Conservation (phyloP, 2,888 invertebrate species). For the Biston stratarius region DNA sequence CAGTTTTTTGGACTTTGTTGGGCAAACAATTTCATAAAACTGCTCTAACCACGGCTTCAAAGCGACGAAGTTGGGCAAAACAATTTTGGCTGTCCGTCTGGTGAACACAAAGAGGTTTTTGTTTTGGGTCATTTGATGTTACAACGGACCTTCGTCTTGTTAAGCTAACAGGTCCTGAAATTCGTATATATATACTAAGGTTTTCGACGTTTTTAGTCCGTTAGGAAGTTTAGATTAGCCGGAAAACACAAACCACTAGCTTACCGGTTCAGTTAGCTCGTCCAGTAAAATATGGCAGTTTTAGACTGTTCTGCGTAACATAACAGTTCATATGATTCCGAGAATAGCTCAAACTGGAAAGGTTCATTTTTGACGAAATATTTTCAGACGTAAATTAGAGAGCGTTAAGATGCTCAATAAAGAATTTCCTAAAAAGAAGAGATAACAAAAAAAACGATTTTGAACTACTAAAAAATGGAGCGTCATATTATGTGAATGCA, state of each 20-base stretch:
- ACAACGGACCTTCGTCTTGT: conserved; percentile 27
- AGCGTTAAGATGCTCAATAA: background rate
- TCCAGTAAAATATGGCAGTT: conserved; percentile 53
- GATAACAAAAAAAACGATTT: background rate
- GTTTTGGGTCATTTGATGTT: conserved; percentile 25
- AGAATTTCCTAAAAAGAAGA: background rate
- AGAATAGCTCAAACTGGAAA: conserved; percentile 18
- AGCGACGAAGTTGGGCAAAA: conserved; percentile 24
- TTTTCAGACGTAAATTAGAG: conserved; percentile 2
- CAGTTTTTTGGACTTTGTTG: conserved; percentile 13
- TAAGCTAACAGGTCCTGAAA: conserved; percentile 25
- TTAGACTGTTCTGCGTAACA: conserved; percentile 45
- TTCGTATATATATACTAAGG: conserved; percentile 12
- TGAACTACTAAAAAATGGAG: background rate
- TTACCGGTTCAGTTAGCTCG: conserved; percentile 44
- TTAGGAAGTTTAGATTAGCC: conserved; percentile 31
- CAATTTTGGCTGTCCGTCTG: conserved; percentile 21
- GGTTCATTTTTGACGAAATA: conserved; percentile 3
- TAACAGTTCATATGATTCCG: conserved; percentile 32
- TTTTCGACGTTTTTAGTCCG: conserved; percentile 29
- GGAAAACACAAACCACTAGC: conserved; percentile 33
- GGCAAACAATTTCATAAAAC: conserved; percentile 9
- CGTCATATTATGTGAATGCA: conserved; percentile 10
- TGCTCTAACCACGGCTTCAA: conserved; percentile 16
- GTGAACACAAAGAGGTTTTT: conserved; percentile 26